phyloP scores from a whole-genome alignment of 2,113 vertebrate species.

The Pitta sordida region DNA sequence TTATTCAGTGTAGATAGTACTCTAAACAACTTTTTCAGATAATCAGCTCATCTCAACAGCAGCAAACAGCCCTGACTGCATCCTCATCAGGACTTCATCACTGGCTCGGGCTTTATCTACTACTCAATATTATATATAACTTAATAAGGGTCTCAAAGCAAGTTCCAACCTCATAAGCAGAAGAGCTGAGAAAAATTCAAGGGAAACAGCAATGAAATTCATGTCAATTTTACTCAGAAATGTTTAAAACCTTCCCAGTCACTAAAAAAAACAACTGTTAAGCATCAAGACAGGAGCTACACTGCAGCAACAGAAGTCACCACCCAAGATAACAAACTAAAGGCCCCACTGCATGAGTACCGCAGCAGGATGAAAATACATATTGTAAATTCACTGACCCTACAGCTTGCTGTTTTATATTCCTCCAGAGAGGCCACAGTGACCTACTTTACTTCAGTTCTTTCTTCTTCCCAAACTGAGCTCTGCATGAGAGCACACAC shows the following conservation, averaged over 20 bases:
- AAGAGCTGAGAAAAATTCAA: background rate
- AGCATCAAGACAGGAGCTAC: background rate
- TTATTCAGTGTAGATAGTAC: background rate
- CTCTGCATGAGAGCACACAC: background rate
- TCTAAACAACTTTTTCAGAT: background rate
- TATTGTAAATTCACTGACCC: constrained; percentile 9
- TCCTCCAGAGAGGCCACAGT: constrained; percentile 25
- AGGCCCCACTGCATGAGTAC: background rate
- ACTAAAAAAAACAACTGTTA: background rate
- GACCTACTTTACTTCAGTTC: constrained; percentile 43
- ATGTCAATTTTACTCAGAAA: background rate
- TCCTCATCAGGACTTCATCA: background rate
- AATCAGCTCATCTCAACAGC: background rate
- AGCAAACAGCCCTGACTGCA: background rate
- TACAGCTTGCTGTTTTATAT: constrained; percentile 32
- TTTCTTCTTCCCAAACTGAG: constrained; percentile 21
- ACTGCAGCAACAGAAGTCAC: background rate
- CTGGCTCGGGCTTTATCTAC: background rate
- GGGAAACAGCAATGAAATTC: background rate
- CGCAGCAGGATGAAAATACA: background rate
- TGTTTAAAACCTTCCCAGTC: background rate
- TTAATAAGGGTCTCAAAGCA: background rate
- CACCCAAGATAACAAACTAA: background rate
- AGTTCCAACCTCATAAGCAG: background rate
- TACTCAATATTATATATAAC: background rate